Evolutionary conservation across 2,797 vertebrate genomes (phyloP).

Genomic region (Sardinella longiceps): DNA sequence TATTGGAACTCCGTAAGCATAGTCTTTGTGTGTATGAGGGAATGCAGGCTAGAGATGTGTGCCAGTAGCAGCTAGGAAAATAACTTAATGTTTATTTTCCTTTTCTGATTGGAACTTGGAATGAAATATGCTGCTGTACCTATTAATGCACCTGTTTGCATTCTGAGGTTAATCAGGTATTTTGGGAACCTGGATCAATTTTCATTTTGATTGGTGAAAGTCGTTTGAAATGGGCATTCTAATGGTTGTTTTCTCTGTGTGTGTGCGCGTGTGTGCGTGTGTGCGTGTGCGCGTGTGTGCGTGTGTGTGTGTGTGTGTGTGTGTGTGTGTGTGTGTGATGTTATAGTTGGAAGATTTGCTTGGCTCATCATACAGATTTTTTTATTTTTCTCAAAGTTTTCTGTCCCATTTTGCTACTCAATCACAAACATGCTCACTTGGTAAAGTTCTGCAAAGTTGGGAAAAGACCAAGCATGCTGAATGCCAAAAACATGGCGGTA

Average conservation of each 20-base stretch:
- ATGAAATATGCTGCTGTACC: background rate
- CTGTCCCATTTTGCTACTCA: background rate
- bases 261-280: too few relatives aligned
- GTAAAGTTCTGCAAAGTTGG: too few relatives aligned
- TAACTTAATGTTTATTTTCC: background rate
- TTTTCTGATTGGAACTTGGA: background rate
- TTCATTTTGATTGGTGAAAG: background rate
- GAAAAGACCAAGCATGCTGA: too few relatives aligned
- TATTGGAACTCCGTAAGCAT: background rate
- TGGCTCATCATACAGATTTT: too few relatives aligned
- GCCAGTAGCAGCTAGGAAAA: background rate
- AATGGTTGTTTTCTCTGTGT: background rate
- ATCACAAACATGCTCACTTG: background rate
- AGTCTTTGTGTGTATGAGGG: background rate
- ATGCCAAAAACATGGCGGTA: too few relatives aligned
- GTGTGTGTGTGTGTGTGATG: background rate
- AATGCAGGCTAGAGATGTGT: background rate
- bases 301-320: background rate
- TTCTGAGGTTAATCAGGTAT: background rate
- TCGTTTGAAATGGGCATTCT: background rate
- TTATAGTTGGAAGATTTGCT: too few relatives aligned
- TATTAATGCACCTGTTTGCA: background rate
- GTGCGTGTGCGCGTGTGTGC: background rate
- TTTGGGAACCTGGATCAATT: background rate
- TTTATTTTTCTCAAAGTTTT: background rate